Evolutionary conservation across 2,797 vertebrate species (phyloP).

Genomic region (Pangasius djambal): DNA sequence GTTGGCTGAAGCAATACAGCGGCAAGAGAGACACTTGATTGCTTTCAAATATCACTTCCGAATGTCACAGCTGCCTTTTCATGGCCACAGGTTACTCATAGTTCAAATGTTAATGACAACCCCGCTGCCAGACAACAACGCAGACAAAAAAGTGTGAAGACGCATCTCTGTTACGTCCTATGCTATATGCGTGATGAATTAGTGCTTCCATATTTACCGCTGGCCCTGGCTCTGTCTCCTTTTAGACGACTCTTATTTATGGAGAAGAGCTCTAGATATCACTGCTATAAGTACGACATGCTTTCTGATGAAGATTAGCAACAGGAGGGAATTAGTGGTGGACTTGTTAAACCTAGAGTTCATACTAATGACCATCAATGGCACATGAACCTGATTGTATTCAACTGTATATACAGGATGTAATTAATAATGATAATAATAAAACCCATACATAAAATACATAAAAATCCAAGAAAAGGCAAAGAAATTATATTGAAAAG

Average conservation of each 20-base stretch:
- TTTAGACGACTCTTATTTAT: neutral
- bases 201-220: slow-evolving; percentile 47
- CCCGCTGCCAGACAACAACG: neutral
- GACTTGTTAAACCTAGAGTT: neutral
- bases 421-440: slow-evolving; percentile 1
- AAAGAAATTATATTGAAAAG: neutral
- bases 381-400: neutral
- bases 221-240: neutral
- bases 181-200: slow-evolving; percentile 24
- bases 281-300: neutral
- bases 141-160: neutral
- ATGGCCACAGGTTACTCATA: slow-evolving; percentile 29
- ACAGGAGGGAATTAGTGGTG: neutral
- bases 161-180: neutral
- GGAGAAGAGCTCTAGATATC: neutral
- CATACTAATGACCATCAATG: neutral
- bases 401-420: neutral
- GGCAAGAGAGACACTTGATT: slow-evolving; percentile 48
- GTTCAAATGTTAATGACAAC: slow-evolving; percentile 18
- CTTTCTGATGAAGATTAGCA: neutral
- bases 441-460: neutral
- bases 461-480: neutral
- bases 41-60: slow-evolving; percentile 48
- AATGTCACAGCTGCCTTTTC: slow-evolving; percentile 45
- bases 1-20: slow-evolving; percentile 45